phyloP scores from a whole-genome alignment of 1,140 invertebrate genomes.

The Trichonephila inaurata region DNA sequence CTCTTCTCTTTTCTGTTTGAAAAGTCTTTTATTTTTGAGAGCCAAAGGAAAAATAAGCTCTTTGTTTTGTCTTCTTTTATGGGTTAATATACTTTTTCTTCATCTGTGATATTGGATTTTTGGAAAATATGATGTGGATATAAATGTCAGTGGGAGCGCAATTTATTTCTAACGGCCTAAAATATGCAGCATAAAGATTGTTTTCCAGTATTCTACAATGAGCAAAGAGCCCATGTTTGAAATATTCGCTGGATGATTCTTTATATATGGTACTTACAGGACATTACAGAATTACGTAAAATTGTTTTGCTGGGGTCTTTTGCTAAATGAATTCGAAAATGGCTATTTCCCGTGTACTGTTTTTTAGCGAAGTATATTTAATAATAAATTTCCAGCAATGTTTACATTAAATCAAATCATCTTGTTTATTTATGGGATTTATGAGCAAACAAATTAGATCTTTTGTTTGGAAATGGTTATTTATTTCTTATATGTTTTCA shows the following conservation, averaged over 20 bases:
- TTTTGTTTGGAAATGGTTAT: not conserved
- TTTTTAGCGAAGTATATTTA: not conserved
- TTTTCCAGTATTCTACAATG: constrained; percentile 35
- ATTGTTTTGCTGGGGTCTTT: not conserved
- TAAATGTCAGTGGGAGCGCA: constrained; percentile 56
- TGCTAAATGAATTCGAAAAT: constrained; percentile 18
- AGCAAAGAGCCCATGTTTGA: not conserved
- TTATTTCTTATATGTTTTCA: too few relatives aligned
- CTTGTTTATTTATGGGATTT: constrained; percentile 15
- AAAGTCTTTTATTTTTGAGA: constrained; percentile 61
- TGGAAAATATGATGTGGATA: constrained; percentile 62
- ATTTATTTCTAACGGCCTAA: constrained; percentile 52
- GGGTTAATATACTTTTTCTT: constrained; percentile 71
- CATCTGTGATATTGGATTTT: constrained; percentile 69
- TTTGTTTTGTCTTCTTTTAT: constrained; percentile 69
- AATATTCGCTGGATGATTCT: constrained; percentile 17
- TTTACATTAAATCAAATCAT: constrained; percentile 21
- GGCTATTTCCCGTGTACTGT: not conserved
- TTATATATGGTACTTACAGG: constrained; percentile 3
- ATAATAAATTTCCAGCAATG: not conserved
- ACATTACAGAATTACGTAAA: constrained; percentile 12
- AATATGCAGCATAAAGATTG: constrained; percentile 67
- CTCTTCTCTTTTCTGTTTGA: not conserved
- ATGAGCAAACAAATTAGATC: not conserved
- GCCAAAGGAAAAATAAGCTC: constrained; percentile 53